Evolutionary conservation across 2,113 vertebrate genomes (phyloP).

Genomic region (Petaurus breviceps): DNA sequence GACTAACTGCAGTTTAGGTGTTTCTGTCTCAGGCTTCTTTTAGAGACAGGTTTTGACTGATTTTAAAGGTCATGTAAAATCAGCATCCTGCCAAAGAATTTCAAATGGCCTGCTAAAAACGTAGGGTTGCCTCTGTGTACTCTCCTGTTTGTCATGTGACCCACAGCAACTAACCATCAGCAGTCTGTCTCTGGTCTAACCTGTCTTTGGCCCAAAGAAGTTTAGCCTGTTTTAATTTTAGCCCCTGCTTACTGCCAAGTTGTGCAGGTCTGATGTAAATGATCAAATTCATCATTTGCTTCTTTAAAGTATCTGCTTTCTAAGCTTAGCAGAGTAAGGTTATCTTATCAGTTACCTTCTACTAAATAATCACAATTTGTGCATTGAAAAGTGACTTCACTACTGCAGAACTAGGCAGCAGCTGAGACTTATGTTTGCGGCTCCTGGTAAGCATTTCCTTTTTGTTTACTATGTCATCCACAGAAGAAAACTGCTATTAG

Average conservation of each 20-base stretch:
- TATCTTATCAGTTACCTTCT: neutral
- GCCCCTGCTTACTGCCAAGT: too few relatives aligned
- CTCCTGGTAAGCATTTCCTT: neutral
- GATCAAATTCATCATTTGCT: constrained; percentile 13
- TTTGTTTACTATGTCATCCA: neutral
- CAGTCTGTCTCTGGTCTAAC: too few relatives aligned
- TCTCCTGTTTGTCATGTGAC: too few relatives aligned
- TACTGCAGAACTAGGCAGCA: neutral
- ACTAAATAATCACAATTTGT: neutral
- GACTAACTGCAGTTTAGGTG: neutral
- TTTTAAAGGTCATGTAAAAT: neutral
- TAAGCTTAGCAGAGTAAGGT: constrained; percentile 13
- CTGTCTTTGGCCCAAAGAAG: too few relatives aligned
- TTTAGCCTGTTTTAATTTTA: too few relatives aligned
- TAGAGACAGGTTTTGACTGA: neutral
- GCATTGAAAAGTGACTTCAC: neutral
- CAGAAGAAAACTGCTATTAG: neutral
- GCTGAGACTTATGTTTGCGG: neutral
- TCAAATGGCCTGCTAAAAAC: too few relatives aligned
- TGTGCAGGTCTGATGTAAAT: neutral
- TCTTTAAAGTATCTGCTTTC: constrained; percentile 7
- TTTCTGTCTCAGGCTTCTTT: constrained; percentile 5
- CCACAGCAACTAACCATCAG: too few relatives aligned
- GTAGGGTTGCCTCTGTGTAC: too few relatives aligned
- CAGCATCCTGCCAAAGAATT: too few relatives aligned